phyloP scores from a whole-genome alignment of 53 echinoderm and acorn worm species.

The Crossaster papposus region DNA sequence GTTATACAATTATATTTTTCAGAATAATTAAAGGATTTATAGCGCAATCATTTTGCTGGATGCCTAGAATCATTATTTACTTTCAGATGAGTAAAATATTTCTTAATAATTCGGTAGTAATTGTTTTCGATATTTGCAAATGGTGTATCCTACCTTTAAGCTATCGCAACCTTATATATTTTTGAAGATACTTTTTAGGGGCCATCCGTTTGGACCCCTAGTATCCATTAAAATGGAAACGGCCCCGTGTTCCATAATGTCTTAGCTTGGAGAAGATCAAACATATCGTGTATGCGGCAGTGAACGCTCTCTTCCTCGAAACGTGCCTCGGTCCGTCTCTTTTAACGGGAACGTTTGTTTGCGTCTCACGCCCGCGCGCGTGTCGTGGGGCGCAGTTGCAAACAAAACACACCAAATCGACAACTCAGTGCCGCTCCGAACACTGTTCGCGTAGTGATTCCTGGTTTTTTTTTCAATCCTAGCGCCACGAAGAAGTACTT shows the following conservation, averaged over 20 bases:
- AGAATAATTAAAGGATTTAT: too few relatives aligned
- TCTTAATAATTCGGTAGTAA: too few relatives aligned
- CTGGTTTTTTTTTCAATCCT: background rate
- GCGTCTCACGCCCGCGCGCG: background rate
- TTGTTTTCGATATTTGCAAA: too few relatives aligned
- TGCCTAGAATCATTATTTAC: too few relatives aligned
- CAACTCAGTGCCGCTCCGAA: background rate
- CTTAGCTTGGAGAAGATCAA: background rate
- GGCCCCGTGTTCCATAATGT: background rate
- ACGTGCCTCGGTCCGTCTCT: background rate
- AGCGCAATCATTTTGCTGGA: too few relatives aligned
- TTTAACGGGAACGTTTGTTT: background rate
- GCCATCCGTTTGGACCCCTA: background rate
- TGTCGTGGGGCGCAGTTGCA: background rate
- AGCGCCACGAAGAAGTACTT: background rate
- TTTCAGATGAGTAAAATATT: too few relatives aligned
- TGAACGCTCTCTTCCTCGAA: background rate
- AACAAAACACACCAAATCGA: background rate
- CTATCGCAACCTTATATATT: background rate
- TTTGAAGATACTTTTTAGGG: slow-evolving; percentile 17
- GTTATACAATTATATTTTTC: too few relatives aligned
- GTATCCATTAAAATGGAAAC: slow-evolving; percentile 26
- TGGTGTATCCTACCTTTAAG: background rate
- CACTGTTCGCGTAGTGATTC: too few relatives aligned
- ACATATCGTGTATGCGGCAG: background rate